These are phyloP conservation scores for Seira sanloemensis DNA, from an alignment of 2,888 invertebrate species.

Conservation along the genomic window DNA sequence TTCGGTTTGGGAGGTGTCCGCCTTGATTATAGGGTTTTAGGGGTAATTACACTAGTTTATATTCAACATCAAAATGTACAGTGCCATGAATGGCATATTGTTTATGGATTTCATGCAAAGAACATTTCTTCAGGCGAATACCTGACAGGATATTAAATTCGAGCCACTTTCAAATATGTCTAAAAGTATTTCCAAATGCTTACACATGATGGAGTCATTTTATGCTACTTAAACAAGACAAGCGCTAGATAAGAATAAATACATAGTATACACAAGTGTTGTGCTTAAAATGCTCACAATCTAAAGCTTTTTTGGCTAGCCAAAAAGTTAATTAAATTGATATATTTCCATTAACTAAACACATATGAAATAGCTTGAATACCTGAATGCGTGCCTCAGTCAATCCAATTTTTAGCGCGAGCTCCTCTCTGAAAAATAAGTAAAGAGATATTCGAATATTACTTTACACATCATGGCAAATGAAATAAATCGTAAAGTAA, in stretches of 20 bases:
- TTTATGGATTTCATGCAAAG: not conserved
- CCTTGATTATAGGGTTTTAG: conserved; percentile 23
- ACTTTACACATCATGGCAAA: too few species aligned
- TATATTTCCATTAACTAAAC: too few species aligned
- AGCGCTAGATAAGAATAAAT: not conserved
- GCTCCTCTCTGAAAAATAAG: conserved; percentile 88
- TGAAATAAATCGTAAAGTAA: too few species aligned
- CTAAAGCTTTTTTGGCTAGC: too few species aligned
- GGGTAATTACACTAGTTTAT: conserved; percentile 8
- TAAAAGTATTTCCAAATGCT: too few species aligned
- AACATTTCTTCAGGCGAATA: not conserved
- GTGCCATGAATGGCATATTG: not conserved
- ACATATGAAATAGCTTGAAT: too few species aligned
- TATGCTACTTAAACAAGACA: too few species aligned
- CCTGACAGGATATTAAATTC: not conserved
- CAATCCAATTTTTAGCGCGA: conserved; percentile 94
- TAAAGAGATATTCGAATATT: conserved; percentile 41
- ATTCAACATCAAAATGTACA: conserved; percentile 10
- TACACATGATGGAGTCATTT: too few species aligned
- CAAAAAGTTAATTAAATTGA: too few species aligned
- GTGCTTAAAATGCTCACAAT: not conserved
- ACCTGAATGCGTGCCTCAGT: conserved; percentile 97
- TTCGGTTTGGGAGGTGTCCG: not conserved
- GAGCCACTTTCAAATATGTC: too few species aligned
- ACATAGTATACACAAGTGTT: not conserved